Percentiles rank a stretch among this genome's conserved stretches.
phyloP scores from a whole-genome alignment of 2,113 vertebrate genomes.

The Nipponia nippon region DNA sequence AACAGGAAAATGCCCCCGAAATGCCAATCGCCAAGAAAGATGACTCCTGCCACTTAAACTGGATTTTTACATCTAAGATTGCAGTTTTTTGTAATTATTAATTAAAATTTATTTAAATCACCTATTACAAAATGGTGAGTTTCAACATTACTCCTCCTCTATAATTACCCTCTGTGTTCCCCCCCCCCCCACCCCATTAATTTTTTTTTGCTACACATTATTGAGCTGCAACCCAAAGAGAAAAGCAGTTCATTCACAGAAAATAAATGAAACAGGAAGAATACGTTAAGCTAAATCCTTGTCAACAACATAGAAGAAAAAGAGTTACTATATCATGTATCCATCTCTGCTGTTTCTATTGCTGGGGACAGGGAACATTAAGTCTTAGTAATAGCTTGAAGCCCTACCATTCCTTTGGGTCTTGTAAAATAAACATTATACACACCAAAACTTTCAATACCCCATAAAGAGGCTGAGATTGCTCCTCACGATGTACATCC shows the following conservation, averaged over 20 bases:
- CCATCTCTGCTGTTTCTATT: neutral
- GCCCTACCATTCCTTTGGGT: neutral
- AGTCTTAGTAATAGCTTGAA: neutral
- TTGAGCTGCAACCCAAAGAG: neutral
- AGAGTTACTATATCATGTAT: neutral
- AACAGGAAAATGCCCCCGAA: neutral
- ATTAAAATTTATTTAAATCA: neutral
- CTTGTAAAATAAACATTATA: neutral
- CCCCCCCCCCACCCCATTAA: too few species aligned
- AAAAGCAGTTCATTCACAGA: neutral
- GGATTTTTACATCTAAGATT: neutral
- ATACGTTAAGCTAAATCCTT: neutral
- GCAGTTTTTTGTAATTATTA: neutral
- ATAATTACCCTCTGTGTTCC: neutral
- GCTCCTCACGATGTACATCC: neutral
- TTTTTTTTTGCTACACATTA: too few species aligned
- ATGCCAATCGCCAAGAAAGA: rapidly evolving
- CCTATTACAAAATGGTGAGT: neutral
- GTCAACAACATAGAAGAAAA: neutral
- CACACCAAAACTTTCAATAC: neutral
- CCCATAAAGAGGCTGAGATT: neutral
- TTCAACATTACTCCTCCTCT: neutral
- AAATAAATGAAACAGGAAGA: neutral
- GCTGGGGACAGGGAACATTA: neutral
- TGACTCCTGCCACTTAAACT: rapidly evolving